Conservation (phyloP, 2,888 invertebrate genomes). For the Helobdella robusta region DNA sequence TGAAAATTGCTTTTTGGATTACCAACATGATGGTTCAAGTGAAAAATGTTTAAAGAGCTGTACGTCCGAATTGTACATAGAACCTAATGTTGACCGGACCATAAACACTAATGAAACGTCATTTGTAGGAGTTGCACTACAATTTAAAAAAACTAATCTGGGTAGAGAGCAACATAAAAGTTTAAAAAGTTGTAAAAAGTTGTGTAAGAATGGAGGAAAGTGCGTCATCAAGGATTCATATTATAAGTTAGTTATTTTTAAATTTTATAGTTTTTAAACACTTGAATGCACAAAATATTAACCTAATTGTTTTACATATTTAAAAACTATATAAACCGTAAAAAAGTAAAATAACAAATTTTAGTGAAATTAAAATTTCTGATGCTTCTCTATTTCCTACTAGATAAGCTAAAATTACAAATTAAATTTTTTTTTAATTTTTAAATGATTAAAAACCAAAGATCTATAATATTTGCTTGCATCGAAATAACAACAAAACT, state of each 20-base stretch:
- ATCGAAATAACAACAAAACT: too few species aligned
- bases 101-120: conserved; percentile 94
- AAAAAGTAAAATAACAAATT: too few species aligned
- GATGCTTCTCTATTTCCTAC: too few species aligned
- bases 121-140: conserved; percentile 82
- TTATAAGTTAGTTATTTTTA: conserved; percentile 10
- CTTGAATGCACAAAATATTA: neutral
- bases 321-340: too few species aligned
- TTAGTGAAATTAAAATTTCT: too few species aligned
- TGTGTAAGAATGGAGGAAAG: conserved; percentile 88
- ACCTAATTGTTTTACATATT: neutral
- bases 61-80: conserved; percentile 84
- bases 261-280: neutral
- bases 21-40: conserved; percentile 6
- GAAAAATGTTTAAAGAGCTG: conserved; percentile 51
- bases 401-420: too few species aligned
- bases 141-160: too few species aligned
- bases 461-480: too few species aligned
- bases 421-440: too few species aligned
- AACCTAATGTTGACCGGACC: conserved; percentile 53
- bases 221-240: conserved; percentile 56
- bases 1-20: conserved; percentile 52
- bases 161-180: neutral
- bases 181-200: conserved; percentile 60
- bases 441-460: too few species aligned